These are phyloP conservation scores for Cladopsammia gracilis DNA, from an alignment of 64 coral and sea anemone species.

Conservation along the genomic window DNA sequence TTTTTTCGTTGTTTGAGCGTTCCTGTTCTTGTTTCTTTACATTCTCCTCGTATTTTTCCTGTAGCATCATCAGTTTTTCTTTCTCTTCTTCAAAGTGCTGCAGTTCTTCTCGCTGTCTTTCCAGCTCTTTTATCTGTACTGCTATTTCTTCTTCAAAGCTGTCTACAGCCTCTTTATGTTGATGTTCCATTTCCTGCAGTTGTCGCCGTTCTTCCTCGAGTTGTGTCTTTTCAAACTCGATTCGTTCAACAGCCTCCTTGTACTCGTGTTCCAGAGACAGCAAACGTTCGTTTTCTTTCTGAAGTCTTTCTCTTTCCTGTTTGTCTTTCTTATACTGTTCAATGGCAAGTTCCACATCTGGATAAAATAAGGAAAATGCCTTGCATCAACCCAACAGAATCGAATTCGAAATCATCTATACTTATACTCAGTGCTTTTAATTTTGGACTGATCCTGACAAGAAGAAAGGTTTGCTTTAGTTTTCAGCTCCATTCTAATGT, in stretches of 20 bases:
- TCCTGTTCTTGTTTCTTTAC: constrained; percentile 74
- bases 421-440: no score
- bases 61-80: constrained; percentile 78
- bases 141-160: constrained; percentile 96
- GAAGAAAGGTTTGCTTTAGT: no score
- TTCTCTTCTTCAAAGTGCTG: constrained; percentile 85
- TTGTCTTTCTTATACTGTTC: constrained; percentile 97
- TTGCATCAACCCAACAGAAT: neutral
- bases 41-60: constrained; percentile 78
- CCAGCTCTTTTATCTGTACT: constrained; percentile 91
- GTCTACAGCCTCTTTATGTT: constrained; percentile 91
- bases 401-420: no score
- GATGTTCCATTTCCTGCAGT: constrained; percentile 79
- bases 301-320: constrained; percentile 90
- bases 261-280: constrained; percentile 87
- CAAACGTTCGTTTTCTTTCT: constrained; percentile 94
- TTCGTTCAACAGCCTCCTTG: constrained; percentile 85
- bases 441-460: no score
- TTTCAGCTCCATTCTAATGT: no score
- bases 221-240: constrained; percentile 94
- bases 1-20: constrained; percentile 59
- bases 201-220: constrained; percentile 87
- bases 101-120: constrained; percentile 87
- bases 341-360: constrained; percentile 97
- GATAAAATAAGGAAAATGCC: neutral